Evolutionary conservation across 2,797 vertebrate species (phyloP), one percentile per base, ranked within the genome.

Genomic region (Antennarius maculatus): DNA sequence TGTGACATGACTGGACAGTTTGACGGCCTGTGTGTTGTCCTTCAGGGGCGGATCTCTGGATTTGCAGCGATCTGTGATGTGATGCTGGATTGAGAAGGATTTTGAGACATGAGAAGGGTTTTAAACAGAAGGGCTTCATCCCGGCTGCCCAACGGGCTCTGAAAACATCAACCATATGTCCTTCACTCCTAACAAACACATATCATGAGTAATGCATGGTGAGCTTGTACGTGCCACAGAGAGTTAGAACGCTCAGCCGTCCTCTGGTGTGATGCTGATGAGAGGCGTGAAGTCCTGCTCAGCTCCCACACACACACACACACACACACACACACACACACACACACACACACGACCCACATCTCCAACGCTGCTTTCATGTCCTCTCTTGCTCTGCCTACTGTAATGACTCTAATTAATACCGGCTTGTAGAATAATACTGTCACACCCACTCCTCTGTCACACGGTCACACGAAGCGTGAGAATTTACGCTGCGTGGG

Each of bases 311-410:
- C 60, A 83, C 86, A 79, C 84, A 75, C 59, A 64, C 80, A 68
- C 78, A 74, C 60, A 83, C 86, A 79, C 84, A 75, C 59, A 64
- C 80, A 68, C 78, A 74, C 60, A 83, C 86, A 78, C 84, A 75
- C 59, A 64, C 80, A 68, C 78, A 74, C 60, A 83, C 86, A 79
- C 84, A 75, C 28, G 42, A 29, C 66, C 43, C 6, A 47, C 83
- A 61, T 74, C 74, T 71, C 54, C 45, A 54, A 37, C 27, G 69
- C 67, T 74, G 65, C 79, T 80, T 76, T 77, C 52, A 66, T 72
- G 77, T 79, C 74, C 67, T 45, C 11, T 14, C 29, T 68, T 66
- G 23, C 69, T 79, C 53, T 52, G 61, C 63, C 69, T 62, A 69
- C 46, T 68, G 68, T 64, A 76, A 82, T 71, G 74, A 60, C 29